These are phyloP conservation scores for Synaphobranchus kaupii DNA, from an alignment of 2,797 vertebrate genomes.

Conservation along the genomic window DNA sequence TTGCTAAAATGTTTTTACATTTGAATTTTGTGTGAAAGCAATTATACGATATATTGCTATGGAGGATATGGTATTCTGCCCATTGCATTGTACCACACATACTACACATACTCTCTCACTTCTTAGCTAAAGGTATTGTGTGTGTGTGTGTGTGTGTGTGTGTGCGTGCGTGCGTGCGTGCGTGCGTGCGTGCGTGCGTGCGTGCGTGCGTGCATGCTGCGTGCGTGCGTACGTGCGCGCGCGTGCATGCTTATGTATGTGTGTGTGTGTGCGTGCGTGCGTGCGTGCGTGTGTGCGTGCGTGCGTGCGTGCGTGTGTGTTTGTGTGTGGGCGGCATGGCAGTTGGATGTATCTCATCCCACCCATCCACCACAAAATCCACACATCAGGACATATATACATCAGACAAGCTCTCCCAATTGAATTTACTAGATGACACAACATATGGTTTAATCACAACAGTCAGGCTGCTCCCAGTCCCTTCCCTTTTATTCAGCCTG, in stretches of 20 bases:
- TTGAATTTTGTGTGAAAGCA: neutral
- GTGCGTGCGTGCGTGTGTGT: neutral
- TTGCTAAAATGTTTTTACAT: neutral
- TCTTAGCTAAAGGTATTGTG: neutral
- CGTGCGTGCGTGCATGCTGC: no score
- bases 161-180: no score
- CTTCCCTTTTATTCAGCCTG: neutral
- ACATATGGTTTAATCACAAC: neutral
- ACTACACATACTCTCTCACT: no score
- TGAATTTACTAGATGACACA: neutral
- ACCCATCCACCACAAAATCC: neutral
- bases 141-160: neutral
- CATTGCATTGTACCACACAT: neutral
- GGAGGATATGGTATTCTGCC: neutral
- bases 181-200: no score
- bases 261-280: no score
- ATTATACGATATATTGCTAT: neutral
- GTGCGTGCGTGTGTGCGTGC: no score
- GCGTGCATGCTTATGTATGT: neutral
- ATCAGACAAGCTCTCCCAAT: neutral
- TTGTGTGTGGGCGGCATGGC: neutral
- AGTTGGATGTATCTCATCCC: neutral
- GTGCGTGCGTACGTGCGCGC: no score
- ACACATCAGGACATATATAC: neutral
- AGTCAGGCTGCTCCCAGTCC: neutral